A percentile compares a stretch with the other conserved stretches of the same genome.
Conservation (phyloP, 2,888 invertebrate genomes). For the Diaphora mendica region DNA sequence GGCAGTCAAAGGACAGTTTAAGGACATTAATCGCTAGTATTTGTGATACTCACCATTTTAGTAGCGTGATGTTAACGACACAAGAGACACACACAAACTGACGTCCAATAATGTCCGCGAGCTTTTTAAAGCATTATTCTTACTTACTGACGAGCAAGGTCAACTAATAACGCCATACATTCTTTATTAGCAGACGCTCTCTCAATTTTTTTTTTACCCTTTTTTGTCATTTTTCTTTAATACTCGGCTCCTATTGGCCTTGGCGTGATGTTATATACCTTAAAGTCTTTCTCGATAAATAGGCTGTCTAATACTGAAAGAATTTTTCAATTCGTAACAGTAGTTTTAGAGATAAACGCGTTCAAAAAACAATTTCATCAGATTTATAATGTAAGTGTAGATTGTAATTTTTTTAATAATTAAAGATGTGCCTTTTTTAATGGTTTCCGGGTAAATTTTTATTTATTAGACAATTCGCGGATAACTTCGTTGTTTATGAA, state of each 20-base stretch:
- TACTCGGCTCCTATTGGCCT: background rate
- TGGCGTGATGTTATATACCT: background rate
- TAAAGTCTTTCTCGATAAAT: too few relatives aligned
- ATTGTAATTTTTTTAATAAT: background rate
- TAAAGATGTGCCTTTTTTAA: background rate
- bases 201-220: too few relatives aligned
- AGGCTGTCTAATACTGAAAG: background rate
- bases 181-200: background rate
- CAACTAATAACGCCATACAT: background rate
- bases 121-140: constrained; percentile 6
- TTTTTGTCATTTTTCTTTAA: background rate
- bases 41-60: constrained; percentile 4
- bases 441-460: too few relatives aligned
- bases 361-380: background rate
- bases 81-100: background rate
- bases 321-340: background rate
- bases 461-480: too few relatives aligned
- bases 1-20: too few relatives aligned
- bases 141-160: constrained; percentile 5
- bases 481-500: too few relatives aligned
- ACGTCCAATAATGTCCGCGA: background rate
- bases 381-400: background rate
- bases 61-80: background rate
- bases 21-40: background rate
- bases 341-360: background rate